Base-by-base conservation (phyloP, 1,140 invertebrate genomes). In the Euglossa dilemma region DNA sequence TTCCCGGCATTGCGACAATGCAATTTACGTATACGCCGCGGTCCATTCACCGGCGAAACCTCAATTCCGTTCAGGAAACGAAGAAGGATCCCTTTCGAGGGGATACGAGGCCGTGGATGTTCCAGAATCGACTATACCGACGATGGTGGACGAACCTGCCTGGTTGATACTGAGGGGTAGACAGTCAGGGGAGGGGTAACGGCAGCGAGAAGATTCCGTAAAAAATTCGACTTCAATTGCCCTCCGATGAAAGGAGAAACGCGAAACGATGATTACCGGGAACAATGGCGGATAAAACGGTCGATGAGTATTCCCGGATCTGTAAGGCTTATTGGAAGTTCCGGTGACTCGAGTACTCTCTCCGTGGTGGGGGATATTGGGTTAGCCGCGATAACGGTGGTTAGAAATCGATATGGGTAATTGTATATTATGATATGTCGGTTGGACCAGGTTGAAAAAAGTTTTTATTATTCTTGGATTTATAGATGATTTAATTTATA, bases 21-120 rank as follows among this genome's bases (percentile, higher is more conserved):
- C 85, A 82, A 89, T 90, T 90, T 90, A 86, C 86, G 79, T 90
- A 83, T 83, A 89, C 73, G 77, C 77, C 16, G 78, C 50, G 73
- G 67, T 83, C 79, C 77, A 84, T 90, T 89, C 88, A 83, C 52
- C n/a, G 72, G 69, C 61, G 82, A 85, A 88, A 87, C 82, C 81
- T 85, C 87, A 85, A 85, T 90, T 85, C 64, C 70, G 64, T 54
- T 77, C 73, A 89, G 85, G 80, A 89, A 89, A 87, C 80, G 87
- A 85, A 79, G 66, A 75, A 82, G 83, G 83, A 87, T 78, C 74
- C 69, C 81, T 87, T 89, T 85, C 64, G 59, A 74, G 83, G 71
- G 70, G 57, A 74, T 67, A 28, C 75, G 47, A 66, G 54, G 61
- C 23, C 11, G 56, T 45, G 16, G 64, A 70, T 83, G 23, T 52